Conservation (phyloP, 2,113 vertebrate genomes). For the Himantopus leucocephalus region DNA sequence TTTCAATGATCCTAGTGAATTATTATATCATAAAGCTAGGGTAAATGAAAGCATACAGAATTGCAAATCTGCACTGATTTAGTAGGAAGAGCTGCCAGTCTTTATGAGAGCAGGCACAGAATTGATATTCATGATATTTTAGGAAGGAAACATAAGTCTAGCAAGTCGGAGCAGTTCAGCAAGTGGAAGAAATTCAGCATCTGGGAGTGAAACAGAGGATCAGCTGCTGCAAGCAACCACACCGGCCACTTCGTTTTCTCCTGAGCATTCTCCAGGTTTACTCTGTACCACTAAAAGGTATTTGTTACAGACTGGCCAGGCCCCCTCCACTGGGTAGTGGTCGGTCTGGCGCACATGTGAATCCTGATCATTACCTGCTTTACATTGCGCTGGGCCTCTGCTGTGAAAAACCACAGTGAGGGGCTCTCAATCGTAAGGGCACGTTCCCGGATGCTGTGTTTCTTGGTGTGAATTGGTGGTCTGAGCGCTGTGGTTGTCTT, state of each 20-base stretch:
- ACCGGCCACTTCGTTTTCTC: neutral
- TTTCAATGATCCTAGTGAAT: slow-evolving; percentile 1
- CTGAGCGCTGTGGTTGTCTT: neutral
- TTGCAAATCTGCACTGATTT: slow-evolving; percentile 11
- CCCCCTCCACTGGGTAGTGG: neutral
- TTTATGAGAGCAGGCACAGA: neutral
- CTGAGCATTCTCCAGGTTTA: neutral
- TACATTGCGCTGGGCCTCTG: neutral
- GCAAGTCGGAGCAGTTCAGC: slow-evolving; percentile 15
- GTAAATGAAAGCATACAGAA: neutral
- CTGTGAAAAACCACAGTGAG: neutral
- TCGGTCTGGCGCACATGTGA: fast-evolving
- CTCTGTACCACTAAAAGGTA: slow-evolving; percentile 10
- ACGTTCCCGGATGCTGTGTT: fast-evolving
- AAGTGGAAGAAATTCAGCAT: slow-evolving; percentile 15
- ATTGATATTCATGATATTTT: slow-evolving; percentile 28
- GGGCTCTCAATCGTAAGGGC: fast-evolving
- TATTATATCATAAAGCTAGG: slow-evolving; percentile 7
- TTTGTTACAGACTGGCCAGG: neutral
- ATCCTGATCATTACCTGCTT: neutral
- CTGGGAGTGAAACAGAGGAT: neutral
- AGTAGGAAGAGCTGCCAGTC: neutral
- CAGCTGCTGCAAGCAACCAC: neutral
- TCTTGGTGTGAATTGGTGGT: neutral
- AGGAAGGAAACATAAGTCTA: slow-evolving; percentile 41